Percentiles rank a stretch among this genome's conserved stretches.
Conservation (phyloP, 2,797 vertebrate species). For the Gymnoscopelus microlampas region DNA sequence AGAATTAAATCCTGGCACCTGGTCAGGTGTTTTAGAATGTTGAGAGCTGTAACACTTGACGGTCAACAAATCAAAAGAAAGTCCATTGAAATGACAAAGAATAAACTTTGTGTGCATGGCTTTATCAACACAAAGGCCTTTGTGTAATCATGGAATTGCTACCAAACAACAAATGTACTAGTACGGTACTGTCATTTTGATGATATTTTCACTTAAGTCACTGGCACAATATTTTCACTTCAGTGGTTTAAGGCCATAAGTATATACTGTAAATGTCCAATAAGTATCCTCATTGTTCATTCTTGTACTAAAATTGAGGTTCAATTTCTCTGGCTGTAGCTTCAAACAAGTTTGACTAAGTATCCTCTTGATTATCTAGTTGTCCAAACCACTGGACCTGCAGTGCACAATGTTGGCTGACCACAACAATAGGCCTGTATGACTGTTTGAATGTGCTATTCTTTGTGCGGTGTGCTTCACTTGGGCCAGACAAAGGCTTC, state of each 20-base stretch:
- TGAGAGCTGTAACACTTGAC: too few species aligned
- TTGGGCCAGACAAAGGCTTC: slow-evolving; percentile 84
- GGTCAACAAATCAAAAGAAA: too few species aligned
- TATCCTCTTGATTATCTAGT: slow-evolving; percentile 24
- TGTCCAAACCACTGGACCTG: slow-evolving; percentile 57
- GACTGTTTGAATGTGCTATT: slow-evolving; percentile 81
- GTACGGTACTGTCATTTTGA: neutral
- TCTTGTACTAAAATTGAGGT: neutral
- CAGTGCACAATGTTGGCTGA: slow-evolving; percentile 36
- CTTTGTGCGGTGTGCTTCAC: slow-evolving; percentile 81
- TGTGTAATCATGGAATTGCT: neutral
- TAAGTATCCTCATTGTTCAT: neutral
- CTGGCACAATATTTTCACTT: neutral
- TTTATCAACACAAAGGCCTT: neutral
- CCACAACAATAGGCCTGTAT: slow-evolving; percentile 81
- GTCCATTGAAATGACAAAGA: too few species aligned
- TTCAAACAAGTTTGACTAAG: neutral
- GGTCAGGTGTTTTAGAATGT: too few species aligned
- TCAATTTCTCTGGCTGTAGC: neutral
- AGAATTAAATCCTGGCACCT: too few species aligned
- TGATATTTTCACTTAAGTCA: neutral
- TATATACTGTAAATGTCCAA: neutral
- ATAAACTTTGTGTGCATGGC: neutral
- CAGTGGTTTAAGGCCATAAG: neutral
- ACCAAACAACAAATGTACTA: slow-evolving; percentile 10